Evolutionary conservation across 1,140 invertebrate genomes (phyloP), one percentile per base, ranked within the genome.

Genomic region (Kradibia gibbosae): DNA sequence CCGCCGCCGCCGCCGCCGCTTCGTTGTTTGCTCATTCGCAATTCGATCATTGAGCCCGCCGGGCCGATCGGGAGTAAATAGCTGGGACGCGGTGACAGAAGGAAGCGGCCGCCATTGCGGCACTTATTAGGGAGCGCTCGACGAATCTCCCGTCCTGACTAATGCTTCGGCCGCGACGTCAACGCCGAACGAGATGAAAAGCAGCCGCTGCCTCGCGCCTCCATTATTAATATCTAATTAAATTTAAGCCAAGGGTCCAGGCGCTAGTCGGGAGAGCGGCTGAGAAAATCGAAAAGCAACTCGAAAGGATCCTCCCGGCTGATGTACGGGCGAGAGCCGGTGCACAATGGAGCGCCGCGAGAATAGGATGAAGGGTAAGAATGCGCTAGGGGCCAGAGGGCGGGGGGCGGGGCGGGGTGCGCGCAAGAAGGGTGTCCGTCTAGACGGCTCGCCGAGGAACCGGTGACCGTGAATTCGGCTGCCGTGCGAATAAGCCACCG

Each of bases 371-470:
- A 83, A 81, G 84, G 82, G 76, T 77, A 83, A 83, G 84, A 84
- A 86, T 78, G 79, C 78, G 72, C 55, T 71, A 83, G 83, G 85
- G 81, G 81, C 81, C 74, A 78, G 77, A 57, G 82, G 77, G 84
- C 82, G 84, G 84, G 83, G 83, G n/a, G n/a, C n/a, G n/a, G n/a
- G n/a, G n/a, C n/a, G n/a, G n/a, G n/a, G n/a, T n/a, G n/a, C n/a
- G n/a, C n/a, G n/a, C n/a, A n/a, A n/a, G n/a, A 85, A 86, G 85
- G 83, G 83, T 81, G 78, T 82, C 83, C 74, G 85, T 88, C 86
- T 87, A 87, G 87, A 87, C 87, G 73, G 83, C 80, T 85, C 84
- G 77, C 85, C 55, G 57, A 82, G 78, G 84, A 85, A 86, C 84
- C 80, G 79, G 53, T 85, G 84, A 85, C 84, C 85, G 84, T 78